Evolutionary conservation across 2,797 vertebrate species (phyloP).

Genomic region (Enteromius thamalakanensis): DNA sequence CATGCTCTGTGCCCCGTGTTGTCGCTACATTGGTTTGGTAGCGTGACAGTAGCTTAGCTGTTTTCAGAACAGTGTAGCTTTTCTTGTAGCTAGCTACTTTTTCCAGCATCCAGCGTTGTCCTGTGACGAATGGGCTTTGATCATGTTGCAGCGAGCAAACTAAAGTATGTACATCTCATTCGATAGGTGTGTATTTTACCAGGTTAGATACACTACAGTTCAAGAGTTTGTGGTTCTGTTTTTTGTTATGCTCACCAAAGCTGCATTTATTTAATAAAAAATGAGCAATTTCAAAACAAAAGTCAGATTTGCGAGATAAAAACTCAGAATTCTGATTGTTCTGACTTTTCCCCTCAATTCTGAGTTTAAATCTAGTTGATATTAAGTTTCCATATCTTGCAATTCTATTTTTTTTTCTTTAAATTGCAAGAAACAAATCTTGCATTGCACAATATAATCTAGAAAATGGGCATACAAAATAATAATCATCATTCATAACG

Average conservation of each 20-base stretch:
- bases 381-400: background rate
- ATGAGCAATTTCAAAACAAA: background rate
- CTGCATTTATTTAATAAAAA: background rate
- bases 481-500: background rate
- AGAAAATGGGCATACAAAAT: background rate
- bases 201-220: background rate
- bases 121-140: background rate
- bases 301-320: background rate
- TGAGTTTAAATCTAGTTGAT: background rate
- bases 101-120: background rate
- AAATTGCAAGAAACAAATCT: background rate
- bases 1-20: background rate
- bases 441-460: background rate
- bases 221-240: background rate
- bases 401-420: background rate
- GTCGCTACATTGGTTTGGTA: background rate
- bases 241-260: background rate
- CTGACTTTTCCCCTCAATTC: background rate
- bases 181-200: background rate
- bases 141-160: background rate
- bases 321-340: background rate
- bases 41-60: slow-evolving; percentile 28
- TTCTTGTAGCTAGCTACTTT: slow-evolving; percentile 2
- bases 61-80: slow-evolving; percentile 12
- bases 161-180: background rate